These are phyloP conservation scores for Drosophila neutralis DNA, from an alignment of 2,888 invertebrate species.

Conservation along the genomic window DNA sequence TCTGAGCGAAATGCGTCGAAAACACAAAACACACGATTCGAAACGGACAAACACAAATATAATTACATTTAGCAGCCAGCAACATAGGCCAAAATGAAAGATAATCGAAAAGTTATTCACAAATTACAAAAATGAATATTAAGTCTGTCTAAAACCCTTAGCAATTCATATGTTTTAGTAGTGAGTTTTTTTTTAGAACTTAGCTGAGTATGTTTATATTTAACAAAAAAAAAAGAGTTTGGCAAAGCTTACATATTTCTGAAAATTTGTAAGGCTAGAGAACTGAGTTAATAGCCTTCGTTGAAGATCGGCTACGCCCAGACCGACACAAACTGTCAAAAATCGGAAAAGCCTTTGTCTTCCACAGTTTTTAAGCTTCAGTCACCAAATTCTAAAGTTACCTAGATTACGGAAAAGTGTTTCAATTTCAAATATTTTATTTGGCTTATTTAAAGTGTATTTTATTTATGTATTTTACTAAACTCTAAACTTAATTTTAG, in stretches of 20 bases:
- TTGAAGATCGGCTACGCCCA: background rate
- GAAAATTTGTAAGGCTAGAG: too few relatives aligned
- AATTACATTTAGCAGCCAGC: background rate
- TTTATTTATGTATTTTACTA: background rate
- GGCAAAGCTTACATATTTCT: background rate
- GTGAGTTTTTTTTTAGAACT: background rate
- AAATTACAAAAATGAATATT: background rate
- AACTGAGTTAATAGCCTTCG: background rate
- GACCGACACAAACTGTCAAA: background rate
- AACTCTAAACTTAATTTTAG: background rate
- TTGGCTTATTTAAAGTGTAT: background rate
- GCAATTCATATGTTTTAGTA: background rate
- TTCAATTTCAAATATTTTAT: background rate
- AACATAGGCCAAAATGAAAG: background rate
- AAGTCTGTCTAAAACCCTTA: background rate
- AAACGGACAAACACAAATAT: background rate
- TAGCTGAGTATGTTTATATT: background rate
- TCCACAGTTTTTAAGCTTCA: background rate
- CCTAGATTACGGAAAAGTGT: background rate
- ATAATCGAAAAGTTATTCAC: background rate
- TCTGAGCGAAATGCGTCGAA: background rate
- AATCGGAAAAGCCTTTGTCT: background rate
- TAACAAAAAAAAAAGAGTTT: background rate
- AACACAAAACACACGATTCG: background rate
- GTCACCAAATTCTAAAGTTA: background rate